Evolutionary conservation across 2,797 vertebrate genomes (phyloP), one percentile per base, ranked within the genome.

Genomic region (Enteromius unitaeniatus): DNA sequence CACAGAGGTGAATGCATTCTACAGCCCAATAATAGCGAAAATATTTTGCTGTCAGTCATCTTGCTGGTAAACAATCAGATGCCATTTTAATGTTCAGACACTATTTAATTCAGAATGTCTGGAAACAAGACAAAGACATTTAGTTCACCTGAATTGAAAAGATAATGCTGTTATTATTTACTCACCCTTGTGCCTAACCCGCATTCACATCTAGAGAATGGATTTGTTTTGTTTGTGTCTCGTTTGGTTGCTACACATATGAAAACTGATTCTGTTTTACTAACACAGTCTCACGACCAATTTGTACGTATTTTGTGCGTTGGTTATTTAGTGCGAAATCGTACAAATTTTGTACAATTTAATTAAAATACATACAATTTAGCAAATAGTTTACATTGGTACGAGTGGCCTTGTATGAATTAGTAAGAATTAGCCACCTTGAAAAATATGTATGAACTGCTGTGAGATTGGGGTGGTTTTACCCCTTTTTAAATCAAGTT

Each of bases 31-130:
- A 78, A n/a, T 58, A n/a, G 53, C 14, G 5, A 17, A 40, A 11
- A 60, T 60, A 60, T 42, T 76, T 76, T 10, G 34, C 53, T 42
- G 74, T 76, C 74, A 76, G 53, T 60, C n/a, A 40, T 60, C 74
- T 58, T 23, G 53, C 21, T 40, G 1, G 3, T 42, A 42, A 76
- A 76, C 14, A 42, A 42, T 60, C 4, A 60, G 53, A 58, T 76
- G 4, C 0, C 2, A 4, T 58, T 76, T 58, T 76, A n/a, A 58
- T 58, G 51, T 74, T 74, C 49, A 70, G 49, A 75, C 49, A 55
- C 28, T 21, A 37, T 53, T 14, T 40, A 58, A 58, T 40, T 76
- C 21, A 60, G 2, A 17, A n/a, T 23, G 34, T 60, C 34, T 76
- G 53, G 74, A 42, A 60, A 76, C 53, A 76, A 42, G 74, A 76